Base-by-base conservation (phyloP, 2,888 invertebrate genomes). In the Drosophila conformis region DNA sequence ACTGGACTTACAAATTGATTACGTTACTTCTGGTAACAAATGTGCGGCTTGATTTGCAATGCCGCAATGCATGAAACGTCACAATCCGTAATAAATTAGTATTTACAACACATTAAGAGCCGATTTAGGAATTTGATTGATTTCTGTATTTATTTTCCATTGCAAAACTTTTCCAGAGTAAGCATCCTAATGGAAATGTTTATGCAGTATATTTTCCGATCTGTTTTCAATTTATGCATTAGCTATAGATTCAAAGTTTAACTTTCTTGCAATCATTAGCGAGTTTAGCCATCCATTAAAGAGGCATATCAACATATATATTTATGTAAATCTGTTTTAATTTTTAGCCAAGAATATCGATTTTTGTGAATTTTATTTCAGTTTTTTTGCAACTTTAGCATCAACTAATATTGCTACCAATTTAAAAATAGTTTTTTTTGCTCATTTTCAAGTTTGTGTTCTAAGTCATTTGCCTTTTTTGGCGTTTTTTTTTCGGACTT, bases 391-490 rank as follows among this genome's bases (percentile, higher is more conserved):
- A 52, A 8, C 6, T 25, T 27, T 54, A 6, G 11, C 51, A 10
- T 4, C 27, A 18, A 48, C 15, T 27, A 18, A 49, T 27, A 29
- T 29, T 18, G 2, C 3, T 1, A n/a, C 11, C 1, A 29, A n/a
- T 21, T 52, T 21, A 11, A 21, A n/a, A 31, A n/a, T 15, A n/a
- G 0, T 52, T 21, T 33, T 29, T 13, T 29, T 18, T 11, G 27
- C 18, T 31, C 4, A 25, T 7, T 38, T 6, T 29, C 42, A 64
- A 76, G 87, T 84, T 84, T 59, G 82, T 78, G 72, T 71, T 57
- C 73, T 82, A 76, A 87, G 85, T 87, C 84, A 75, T 87, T 82
- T 72, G 74, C 49, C 65, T 27, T 27, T 25, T 54, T 54, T 21
- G 11, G 2, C 29, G 21, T 8, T 29, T 27, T 25, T 27, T 25